These are phyloP conservation scores for Stictonetta naevosa DNA, from an alignment of 2,113 vertebrate species.

Conservation along the genomic window DNA sequence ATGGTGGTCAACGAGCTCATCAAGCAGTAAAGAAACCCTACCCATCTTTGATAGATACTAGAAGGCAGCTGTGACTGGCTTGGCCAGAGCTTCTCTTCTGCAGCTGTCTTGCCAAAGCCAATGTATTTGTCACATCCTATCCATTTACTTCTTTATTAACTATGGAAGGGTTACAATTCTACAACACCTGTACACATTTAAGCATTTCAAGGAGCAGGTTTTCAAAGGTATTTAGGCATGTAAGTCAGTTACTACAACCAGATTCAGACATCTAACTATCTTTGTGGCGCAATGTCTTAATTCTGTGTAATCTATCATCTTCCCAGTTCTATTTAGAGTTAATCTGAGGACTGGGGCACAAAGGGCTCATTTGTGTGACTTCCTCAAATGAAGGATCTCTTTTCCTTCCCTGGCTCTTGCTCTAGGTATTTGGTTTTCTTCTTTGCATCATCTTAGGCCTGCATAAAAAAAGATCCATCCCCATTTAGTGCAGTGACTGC, in stretches of 20 bases:
- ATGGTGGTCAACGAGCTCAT: rapidly evolving
- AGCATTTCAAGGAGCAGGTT: neutral
- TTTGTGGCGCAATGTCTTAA: neutral
- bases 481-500: neutral
- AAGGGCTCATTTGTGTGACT: neutral
- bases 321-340: neutral
- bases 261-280: neutral
- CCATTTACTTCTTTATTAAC: neutral
- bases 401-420: neutral
- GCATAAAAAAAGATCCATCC: neutral
- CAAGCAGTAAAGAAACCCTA: neutral
- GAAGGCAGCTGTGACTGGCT: neutral
- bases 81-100: neutral
- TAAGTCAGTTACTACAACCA: neutral
- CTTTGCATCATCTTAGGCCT: neutral
- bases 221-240: neutral
- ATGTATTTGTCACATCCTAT: neutral
- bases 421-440: neutral
- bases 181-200: neutral
- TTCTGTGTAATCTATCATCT: neutral
- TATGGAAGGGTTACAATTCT: neutral
- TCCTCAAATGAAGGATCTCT: neutral
- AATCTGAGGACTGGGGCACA: neutral
- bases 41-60: neutral
- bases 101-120: neutral